Conservation (phyloP, 2,888 invertebrate species). For the Caradrina clavipalpis region DNA sequence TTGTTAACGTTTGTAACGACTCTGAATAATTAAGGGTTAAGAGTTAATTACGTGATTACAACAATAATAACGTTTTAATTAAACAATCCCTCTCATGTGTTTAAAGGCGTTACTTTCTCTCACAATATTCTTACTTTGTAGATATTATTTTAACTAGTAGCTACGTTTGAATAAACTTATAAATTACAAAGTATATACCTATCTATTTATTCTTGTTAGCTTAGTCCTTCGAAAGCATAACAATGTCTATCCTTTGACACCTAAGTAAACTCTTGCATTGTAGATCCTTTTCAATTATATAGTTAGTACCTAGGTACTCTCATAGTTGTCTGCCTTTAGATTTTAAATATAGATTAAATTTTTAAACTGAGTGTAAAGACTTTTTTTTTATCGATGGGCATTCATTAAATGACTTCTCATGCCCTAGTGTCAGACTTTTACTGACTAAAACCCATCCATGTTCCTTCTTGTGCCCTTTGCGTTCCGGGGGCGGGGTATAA, state of each 20-base stretch:
- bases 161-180: slow-evolving; percentile 22
- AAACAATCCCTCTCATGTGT: slow-evolving; percentile 25
- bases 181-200: slow-evolving; percentile 5
- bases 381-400: too few species aligned
- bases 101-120: slow-evolving; percentile 26
- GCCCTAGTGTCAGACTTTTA: too few species aligned
- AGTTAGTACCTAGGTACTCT: not conserved
- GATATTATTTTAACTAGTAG: slow-evolving; percentile 26
- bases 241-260: slow-evolving; percentile 23
- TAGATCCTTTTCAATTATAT: slow-evolving; percentile 18
- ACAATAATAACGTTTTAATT: slow-evolving; percentile 42
- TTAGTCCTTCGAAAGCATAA: slow-evolving; percentile 33
- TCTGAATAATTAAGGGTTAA: slow-evolving; percentile 47
- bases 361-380: too few species aligned
- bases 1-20: slow-evolving; percentile 38
- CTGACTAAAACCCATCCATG: too few species aligned
- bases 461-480: too few species aligned
- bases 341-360: too few species aligned
- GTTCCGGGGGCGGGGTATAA: too few species aligned
- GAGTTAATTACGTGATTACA: slow-evolving; percentile 45
- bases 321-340: not conserved
- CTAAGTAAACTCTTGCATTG: slow-evolving; percentile 20
- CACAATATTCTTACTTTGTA: not conserved
- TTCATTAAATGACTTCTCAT: too few species aligned
- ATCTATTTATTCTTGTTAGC: slow-evolving; percentile 10